Conservation (phyloP, 2,797 vertebrate genomes). For the Psittacula echo region DNA sequence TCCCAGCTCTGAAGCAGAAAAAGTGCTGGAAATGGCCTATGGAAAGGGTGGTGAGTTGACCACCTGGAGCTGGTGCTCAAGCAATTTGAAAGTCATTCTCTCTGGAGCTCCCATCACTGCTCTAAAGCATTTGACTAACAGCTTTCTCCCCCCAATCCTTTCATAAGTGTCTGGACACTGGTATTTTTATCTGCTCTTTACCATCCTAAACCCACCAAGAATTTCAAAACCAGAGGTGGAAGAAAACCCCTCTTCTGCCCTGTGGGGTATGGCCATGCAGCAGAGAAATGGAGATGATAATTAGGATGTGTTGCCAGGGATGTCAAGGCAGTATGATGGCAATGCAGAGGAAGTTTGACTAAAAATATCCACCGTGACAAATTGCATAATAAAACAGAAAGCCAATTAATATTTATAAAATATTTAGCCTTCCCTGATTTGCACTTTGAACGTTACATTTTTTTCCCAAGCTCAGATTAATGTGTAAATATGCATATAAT, state of each 20-base stretch:
- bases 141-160: background rate
- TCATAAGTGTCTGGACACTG: no score
- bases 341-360: background rate
- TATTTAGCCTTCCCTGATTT: background rate
- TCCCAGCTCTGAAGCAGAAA: background rate
- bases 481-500: background rate
- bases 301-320: background rate
- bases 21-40: rapidly evolving
- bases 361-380: background rate
- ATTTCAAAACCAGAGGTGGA: background rate
- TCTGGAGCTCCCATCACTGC: background rate
- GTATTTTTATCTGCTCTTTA: background rate
- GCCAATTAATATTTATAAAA: background rate
- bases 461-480: background rate
- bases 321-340: background rate
- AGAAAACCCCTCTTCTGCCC: background rate
- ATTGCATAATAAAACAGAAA: background rate
- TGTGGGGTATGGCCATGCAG: background rate
- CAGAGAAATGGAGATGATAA: background rate
- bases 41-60: rapidly evolving
- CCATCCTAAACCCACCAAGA: background rate
- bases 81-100: background rate
- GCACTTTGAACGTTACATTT: background rate
- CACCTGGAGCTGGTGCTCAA: rapidly evolving
- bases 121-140: background rate